Evolutionary conservation across 2,113 vertebrate species (phyloP).

Genomic region (Butorides virescens): DNA sequence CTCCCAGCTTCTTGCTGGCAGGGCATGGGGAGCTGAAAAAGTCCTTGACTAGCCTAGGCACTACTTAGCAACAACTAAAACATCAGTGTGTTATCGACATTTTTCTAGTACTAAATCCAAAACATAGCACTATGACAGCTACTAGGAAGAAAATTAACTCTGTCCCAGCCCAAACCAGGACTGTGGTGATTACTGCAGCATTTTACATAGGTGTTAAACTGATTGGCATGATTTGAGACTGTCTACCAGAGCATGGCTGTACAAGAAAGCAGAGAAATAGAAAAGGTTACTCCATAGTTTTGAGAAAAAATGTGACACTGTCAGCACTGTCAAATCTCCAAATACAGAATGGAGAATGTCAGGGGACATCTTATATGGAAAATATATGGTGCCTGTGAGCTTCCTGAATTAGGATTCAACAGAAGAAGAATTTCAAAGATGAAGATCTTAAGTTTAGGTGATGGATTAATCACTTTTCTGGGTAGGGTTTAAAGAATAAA

Average conservation of each 20-base stretch:
- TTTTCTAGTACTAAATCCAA: too few relatives aligned
- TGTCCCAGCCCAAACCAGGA: too few relatives aligned
- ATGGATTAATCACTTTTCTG: neutral
- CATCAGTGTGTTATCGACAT: too few relatives aligned
- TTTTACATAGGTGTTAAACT: neutral
- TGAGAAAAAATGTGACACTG: neutral
- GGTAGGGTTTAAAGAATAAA: neutral
- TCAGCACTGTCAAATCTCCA: neutral
- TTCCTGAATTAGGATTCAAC: neutral
- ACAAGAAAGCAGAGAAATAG: neutral
- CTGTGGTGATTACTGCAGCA: neutral
- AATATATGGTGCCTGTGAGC: neutral
- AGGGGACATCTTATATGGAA: neutral
- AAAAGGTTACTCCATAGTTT: neutral
- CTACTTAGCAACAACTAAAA: too few relatives aligned
- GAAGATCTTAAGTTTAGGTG: neutral
- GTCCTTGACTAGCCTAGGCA: too few relatives aligned
- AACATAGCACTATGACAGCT: too few relatives aligned
- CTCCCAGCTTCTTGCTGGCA: too few relatives aligned
- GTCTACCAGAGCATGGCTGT: neutral
- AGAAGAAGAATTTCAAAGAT: neutral
- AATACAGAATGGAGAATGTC: neutral
- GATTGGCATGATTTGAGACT: neutral
- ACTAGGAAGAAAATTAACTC: too few relatives aligned
- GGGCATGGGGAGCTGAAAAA: too few relatives aligned